Percentiles rank a stretch among this genome's conserved stretches.
Conservation (phyloP, 2,113 vertebrate genomes). For the Lasiurus cinereus region DNA sequence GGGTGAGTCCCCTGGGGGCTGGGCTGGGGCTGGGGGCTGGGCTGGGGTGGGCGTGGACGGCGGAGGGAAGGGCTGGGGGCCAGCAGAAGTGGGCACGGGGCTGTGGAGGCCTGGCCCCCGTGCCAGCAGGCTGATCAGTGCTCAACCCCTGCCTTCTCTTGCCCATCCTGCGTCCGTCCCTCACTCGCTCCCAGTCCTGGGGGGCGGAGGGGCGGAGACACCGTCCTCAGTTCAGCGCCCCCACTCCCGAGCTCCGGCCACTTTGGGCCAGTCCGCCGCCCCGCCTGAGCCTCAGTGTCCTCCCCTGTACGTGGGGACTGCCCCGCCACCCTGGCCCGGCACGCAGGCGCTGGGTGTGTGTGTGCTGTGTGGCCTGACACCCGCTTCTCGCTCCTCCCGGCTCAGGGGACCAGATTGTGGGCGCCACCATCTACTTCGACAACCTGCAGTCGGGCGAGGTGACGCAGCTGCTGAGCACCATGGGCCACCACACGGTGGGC, state of each 20-base stretch:
- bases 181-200: not conserved
- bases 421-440: conserved; percentile 97
- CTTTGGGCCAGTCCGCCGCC: not conserved
- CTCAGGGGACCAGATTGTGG: conserved; percentile 96
- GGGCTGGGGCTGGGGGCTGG: not conserved
- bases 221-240: not conserved
- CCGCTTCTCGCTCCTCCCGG: not conserved
- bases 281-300: not conserved
- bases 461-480: conserved; percentile 91
- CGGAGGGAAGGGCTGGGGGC: not conserved
- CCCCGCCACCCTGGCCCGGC: too few species aligned
- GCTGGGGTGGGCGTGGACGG: too few species aligned
- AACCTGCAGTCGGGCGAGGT: conserved; percentile 95
- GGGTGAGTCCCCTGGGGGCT: conserved; percentile 85
- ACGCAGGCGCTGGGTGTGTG: too few species aligned
- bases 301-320: not conserved
- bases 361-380: not conserved
- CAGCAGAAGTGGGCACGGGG: not conserved
- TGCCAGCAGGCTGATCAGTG: not conserved
- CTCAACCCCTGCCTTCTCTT: not conserved
- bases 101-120: accelerated
- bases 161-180: not conserved
- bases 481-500: conserved; percentile 95
- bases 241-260: not conserved
- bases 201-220: not conserved